Base-by-base conservation (phyloP, 2,888 invertebrate genomes). In the Venusia cambrica region DNA sequence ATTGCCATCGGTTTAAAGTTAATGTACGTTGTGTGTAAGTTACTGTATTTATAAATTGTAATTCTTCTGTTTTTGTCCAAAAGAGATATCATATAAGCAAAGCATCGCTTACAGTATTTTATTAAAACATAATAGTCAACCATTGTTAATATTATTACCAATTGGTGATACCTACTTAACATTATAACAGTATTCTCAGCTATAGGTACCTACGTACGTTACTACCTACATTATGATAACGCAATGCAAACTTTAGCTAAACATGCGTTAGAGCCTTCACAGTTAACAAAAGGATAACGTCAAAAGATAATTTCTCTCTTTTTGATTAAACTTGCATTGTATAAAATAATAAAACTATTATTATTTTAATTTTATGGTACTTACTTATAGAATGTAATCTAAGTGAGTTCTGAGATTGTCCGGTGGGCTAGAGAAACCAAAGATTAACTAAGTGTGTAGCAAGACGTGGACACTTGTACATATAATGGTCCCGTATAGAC, bases 351-450 rank as follows among this genome's bases (percentile, higher is more conserved):
- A 68, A 55, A 66, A 57, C 10, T 21, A 13, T 14, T 22, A 7
- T 14, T 25, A 29, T 12, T 30, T 30, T 19, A 15, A 1, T 15
- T 71, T 66, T 56, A 73, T 76, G 70, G 74, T 74, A n/a, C n/a
- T n/a, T n/a, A n/a, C n/a, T 73, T 69, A 72, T 69, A n/a, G n/a
- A n/a, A n/a, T 62, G 63, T 61, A 50, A 15, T 44, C 50, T 63
- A 71, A 63, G 72, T 51, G 62, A 71, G 59, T 66, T 66, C 67
- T 57, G n/a, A 70, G 70, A 69, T 58, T 57, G 61, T 70, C 66
- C 65, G 83, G 84, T 83, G 80, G 85, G 85, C 85, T 85, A 85
- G 85, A 74, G 60, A 73, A 84, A 87, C 85, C 85, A 87, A 85
- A 87, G 80, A 85, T 74, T 76, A 79, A 54, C 71, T 79, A 80